Conservation (phyloP, 2,113 vertebrate genomes). For the Lethenteron camtschaticum region DNA sequence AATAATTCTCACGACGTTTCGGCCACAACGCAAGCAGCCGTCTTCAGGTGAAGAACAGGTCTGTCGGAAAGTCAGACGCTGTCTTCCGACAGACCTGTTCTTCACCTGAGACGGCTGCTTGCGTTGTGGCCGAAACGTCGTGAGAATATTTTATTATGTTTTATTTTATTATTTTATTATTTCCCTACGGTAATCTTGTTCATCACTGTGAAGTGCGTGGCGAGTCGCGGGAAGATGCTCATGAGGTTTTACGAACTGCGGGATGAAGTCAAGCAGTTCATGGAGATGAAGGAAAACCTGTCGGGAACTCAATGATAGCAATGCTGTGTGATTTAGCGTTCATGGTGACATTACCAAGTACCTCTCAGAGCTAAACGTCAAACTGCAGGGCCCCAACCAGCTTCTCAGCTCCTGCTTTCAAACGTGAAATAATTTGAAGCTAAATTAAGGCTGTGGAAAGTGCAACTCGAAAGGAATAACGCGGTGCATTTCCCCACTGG, state of each 20-base stretch:
- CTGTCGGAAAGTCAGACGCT: too few relatives aligned
- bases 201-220: constrained; percentile 10
- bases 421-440: neutral
- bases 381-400: neutral
- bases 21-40: too few relatives aligned
- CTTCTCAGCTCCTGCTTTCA: neutral
- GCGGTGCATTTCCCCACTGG: constrained; percentile 5
- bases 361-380: constrained; percentile 5
- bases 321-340: constrained; percentile 4
- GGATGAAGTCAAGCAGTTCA: constrained; percentile 4
- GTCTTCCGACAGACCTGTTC: too few relatives aligned
- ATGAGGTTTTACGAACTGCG: constrained; percentile 12
- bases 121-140: too few relatives aligned
- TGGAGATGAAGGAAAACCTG: constrained; percentile 2
- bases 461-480: constrained; percentile 2
- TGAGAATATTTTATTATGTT: too few relatives aligned
- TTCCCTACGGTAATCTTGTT: constrained; percentile 10
- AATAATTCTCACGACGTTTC: too few relatives aligned
- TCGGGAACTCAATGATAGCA: constrained; percentile 5
- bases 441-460: constrained; percentile 1
- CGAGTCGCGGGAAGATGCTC: constrained; percentile 3
- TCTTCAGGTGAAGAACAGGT: too few relatives aligned
- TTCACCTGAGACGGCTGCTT: too few relatives aligned
- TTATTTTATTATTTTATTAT: too few relatives aligned
- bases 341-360: constrained; percentile 6